Percentiles rank a stretch among this genome's conserved stretches.
phyloP scores from a whole-genome alignment of 1,140 invertebrate species.

The Hermetia illucens region DNA sequence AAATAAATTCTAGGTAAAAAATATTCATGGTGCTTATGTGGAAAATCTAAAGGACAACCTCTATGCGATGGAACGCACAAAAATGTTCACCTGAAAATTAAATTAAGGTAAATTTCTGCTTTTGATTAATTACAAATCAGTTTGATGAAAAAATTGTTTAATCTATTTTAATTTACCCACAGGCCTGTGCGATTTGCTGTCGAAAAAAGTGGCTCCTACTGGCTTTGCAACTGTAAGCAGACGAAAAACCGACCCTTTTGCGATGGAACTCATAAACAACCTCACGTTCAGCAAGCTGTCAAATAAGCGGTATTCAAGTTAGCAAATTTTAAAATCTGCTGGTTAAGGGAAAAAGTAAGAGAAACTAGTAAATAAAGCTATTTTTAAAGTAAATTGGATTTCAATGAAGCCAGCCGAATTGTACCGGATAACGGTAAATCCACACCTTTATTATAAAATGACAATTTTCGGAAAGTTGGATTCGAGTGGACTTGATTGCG shows the following conservation, averaged over 20 bases:
- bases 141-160: background rate
- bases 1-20: constrained; percentile 57
- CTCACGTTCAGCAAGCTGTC: constrained; percentile 44
- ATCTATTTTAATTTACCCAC: constrained; percentile 14
- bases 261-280: constrained; percentile 83
- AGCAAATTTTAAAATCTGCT: no score
- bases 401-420: no score
- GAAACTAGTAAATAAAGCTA: no score
- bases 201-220: constrained; percentile 83
- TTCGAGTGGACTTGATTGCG: no score
- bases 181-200: constrained; percentile 74
- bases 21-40: constrained; percentile 93
- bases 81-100: constrained; percentile 54
- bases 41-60: constrained; percentile 79
- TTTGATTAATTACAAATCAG: background rate
- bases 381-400: no score
- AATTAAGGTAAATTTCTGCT: constrained; percentile 36
- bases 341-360: no score
- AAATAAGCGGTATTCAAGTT: constrained; percentile 20
- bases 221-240: constrained; percentile 98
- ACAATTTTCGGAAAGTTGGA: no score
- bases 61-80: constrained; percentile 91
- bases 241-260: constrained; percentile 90
- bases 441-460: no score
- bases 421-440: no score